Evolutionary conservation across 2,113 vertebrate species (phyloP), one percentile per base, ranked within the genome.

Genomic region (Trematocara variabile): DNA sequence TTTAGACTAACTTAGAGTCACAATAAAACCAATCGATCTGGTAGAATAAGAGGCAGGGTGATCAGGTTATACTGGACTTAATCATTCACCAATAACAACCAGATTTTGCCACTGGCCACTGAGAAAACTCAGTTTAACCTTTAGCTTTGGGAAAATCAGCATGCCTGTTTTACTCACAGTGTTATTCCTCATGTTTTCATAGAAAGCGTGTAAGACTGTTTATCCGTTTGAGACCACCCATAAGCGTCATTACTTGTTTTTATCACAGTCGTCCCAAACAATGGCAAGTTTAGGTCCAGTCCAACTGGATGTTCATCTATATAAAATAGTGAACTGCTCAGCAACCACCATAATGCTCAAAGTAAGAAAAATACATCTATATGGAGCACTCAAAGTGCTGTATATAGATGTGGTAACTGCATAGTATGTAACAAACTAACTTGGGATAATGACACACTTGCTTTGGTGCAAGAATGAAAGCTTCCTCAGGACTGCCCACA

Each of bases 381-480:
- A n/a, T 63, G 3, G 33, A 63, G 58, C 33, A 37, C 58, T 63
- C 3, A 11, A 11, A 37, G 16, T 18, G 25, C 44, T 75, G 25
- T 12, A 48, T 75, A 48, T 75, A 75, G 44, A 11, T 50, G 44
- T 48, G 41, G 14, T 75, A 75, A 50, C 41, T 20, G 4, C 53
- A 55, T 82, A 81, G 11, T n/a, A 28, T 79, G 83, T 80, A 39
- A 58, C 63, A 85, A 73, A 50, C 82, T 77, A 89, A 34, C 63
- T 56, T 25, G 39, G 77, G 81, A 88, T 55, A 82, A 82, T 87
- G 92, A 82, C 88, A 89, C 78, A 48, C 10, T 81, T 77, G 39
- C 55, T 86, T 80, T 37, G 81, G 55, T 79, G 53, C 81, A 70
- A 81, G 50, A 84, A 53, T 75, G 20, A 77, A 53, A 87, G 84